Conservation (phyloP, 92 coral and sea anemone species). For the Metridium senile region DNA sequence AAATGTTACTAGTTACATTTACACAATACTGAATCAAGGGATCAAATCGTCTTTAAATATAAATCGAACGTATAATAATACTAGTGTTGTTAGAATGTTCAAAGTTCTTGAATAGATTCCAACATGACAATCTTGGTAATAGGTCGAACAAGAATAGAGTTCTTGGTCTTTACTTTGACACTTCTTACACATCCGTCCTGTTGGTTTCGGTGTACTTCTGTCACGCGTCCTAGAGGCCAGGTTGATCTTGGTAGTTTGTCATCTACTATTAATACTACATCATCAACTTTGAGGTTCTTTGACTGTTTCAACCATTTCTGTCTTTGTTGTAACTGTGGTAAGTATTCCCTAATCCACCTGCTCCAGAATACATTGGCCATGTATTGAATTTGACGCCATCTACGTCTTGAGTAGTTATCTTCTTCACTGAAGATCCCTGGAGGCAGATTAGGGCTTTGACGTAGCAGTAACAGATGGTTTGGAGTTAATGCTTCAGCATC, state of each 20-base stretch:
- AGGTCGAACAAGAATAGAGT: background rate
- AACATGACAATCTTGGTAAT: background rate
- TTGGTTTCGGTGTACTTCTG: background rate
- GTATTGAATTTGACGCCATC: conserved; percentile 4
- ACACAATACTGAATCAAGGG: background rate
- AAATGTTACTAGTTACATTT: conserved; percentile 4
- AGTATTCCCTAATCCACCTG: background rate
- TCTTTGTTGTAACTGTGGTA: conserved; percentile 8
- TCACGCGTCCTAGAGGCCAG: conserved; percentile 13
- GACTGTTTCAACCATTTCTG: conserved; percentile 7
- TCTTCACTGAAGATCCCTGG: conserved; percentile 1
- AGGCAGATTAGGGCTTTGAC: background rate
- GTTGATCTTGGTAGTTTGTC: conserved; percentile 16
- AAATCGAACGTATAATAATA: conserved; percentile 5
- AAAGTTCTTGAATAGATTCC: background rate
- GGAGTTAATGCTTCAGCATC: conserved; percentile 4
- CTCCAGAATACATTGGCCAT: conserved; percentile 1
- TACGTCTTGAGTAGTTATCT: conserved; percentile 7
- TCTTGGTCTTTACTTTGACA: conserved; percentile 3
- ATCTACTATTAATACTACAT: conserved; percentile 3
- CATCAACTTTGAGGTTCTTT: background rate
- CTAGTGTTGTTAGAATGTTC: background rate
- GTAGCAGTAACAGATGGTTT: conserved; percentile 2
- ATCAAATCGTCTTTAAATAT: background rate
- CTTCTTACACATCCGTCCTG: conserved; percentile 14